These are phyloP conservation scores for Portevinia maculata DNA, from an alignment of 2,888 invertebrate species.

Conservation along the genomic window DNA sequence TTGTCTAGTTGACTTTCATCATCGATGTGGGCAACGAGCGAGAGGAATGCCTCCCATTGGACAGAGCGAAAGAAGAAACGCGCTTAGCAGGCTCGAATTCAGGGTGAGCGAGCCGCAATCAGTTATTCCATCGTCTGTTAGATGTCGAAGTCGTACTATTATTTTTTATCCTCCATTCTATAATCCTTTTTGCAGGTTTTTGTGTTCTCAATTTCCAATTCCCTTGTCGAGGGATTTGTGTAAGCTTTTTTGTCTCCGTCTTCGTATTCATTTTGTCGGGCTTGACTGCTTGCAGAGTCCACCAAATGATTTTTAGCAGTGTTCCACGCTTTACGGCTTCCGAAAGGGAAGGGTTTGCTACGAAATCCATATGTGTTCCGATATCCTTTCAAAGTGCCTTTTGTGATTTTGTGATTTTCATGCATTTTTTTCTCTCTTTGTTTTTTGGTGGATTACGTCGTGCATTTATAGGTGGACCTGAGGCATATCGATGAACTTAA, in stretches of 20 bases:
- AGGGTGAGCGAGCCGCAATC: constrained; percentile 60
- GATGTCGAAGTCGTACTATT: constrained; percentile 35
- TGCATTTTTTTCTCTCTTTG: constrained; percentile 13
- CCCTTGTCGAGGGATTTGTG: constrained; percentile 53
- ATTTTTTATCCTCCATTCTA: constrained; percentile 21
- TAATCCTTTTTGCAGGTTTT: constrained; percentile 46
- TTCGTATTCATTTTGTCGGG: constrained; percentile 51
- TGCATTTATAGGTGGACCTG: constrained; percentile 89
- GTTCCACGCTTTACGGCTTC: not conserved
- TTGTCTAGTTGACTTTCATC: constrained; percentile 55
- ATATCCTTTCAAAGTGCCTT: constrained; percentile 28
- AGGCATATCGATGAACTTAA: constrained; percentile 96
- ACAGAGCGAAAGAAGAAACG: not conserved
- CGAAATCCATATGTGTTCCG: constrained; percentile 5
- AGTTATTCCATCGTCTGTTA: constrained; percentile 58
- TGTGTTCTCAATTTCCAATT: constrained; percentile 55
- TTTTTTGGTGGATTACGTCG: not conserved
- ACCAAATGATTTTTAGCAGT: constrained; percentile 76
- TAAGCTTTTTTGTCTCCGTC: constrained; percentile 17
- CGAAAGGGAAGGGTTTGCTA: constrained; percentile 1
- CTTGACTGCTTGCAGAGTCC: constrained; percentile 72
- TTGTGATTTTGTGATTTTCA: constrained; percentile 30
- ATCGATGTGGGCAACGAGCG: constrained; percentile 43
- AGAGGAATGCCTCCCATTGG: constrained; percentile 9
- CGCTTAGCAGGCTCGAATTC: constrained; percentile 26